phyloP scores from a whole-genome alignment of 2,797 vertebrate genomes.

The Dermochelys coriacea region DNA sequence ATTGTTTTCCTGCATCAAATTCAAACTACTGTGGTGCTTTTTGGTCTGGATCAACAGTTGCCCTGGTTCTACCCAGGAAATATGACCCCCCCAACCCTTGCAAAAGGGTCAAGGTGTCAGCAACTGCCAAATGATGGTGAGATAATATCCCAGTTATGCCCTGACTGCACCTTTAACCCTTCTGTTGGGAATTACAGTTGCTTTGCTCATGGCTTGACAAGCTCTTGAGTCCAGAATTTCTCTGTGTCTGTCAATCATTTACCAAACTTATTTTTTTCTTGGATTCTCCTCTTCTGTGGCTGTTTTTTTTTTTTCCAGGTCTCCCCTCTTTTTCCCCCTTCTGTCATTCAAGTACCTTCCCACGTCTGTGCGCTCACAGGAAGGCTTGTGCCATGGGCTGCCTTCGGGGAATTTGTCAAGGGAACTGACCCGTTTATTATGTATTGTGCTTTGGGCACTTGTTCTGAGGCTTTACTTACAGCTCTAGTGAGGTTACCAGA shows the following conservation, averaged over 20 bases:
- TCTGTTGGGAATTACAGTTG: neutral
- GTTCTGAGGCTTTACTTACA: neutral
- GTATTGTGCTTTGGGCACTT: neutral
- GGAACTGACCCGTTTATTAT: neutral
- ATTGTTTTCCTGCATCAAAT: neutral
- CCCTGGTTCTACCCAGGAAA: neutral
- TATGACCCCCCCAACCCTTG: accelerated
- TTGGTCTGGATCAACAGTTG: neutral
- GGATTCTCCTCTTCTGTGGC: neutral
- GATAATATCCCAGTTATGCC: neutral
- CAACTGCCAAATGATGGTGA: neutral
- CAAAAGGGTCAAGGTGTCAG: neutral
- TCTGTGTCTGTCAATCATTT: neutral
- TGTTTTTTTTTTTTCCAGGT: neutral
- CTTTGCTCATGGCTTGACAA: neutral
- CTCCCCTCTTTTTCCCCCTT: neutral
- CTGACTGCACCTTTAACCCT: neutral
- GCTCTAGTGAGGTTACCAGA: neutral
- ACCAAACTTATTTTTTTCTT: neutral
- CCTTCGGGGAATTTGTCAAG: neutral
- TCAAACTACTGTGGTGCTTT: neutral
- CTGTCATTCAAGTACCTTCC: neutral
- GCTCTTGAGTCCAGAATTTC: neutral
- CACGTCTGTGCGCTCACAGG: neutral
- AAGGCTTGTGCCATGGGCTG: accelerated